phyloP scores from a whole-genome alignment of 2,797 vertebrate genomes.

The Sebastes steindachneri region DNA sequence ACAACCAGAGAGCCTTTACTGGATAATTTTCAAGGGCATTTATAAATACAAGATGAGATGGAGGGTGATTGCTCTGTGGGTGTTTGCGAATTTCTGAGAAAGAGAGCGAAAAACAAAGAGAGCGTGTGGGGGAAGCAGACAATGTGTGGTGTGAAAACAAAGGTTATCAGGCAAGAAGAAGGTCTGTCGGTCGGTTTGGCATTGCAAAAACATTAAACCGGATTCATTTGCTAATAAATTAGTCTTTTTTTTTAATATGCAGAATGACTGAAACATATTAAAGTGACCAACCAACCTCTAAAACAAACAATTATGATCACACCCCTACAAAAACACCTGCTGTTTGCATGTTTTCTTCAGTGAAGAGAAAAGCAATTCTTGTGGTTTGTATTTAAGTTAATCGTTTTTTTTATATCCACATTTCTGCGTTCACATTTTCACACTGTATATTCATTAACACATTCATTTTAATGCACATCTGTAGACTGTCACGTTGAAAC shows the following conservation, averaged over 20 bases:
- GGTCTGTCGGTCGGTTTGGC: background rate
- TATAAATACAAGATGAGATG: conserved; percentile 61
- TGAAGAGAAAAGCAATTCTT: background rate
- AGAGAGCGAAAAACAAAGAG: background rate
- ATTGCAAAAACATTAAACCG: background rate
- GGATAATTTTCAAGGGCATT: conserved; percentile 78
- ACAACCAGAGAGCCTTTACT: conserved; percentile 54
- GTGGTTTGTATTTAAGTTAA: background rate
- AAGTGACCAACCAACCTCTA: background rate
- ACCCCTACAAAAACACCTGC: background rate
- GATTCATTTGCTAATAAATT: background rate
- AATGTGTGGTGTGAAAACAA: background rate
- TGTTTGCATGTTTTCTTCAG: background rate
- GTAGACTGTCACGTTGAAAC: background rate
- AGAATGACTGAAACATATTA: background rate
- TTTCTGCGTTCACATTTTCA: background rate
- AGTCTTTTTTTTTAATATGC: background rate
- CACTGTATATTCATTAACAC: conserved; percentile 11
- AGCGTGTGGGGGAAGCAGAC: background rate
- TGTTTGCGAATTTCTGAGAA: conserved; percentile 36
- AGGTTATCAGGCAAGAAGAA: background rate
- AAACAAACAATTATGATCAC: background rate
- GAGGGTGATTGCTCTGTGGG: conserved; percentile 27
- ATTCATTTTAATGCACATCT: conserved; percentile 7
- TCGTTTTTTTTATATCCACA: background rate